Conservation (phyloP, 2,888 invertebrate species). For the Leptodirus hochenwartii region DNA sequence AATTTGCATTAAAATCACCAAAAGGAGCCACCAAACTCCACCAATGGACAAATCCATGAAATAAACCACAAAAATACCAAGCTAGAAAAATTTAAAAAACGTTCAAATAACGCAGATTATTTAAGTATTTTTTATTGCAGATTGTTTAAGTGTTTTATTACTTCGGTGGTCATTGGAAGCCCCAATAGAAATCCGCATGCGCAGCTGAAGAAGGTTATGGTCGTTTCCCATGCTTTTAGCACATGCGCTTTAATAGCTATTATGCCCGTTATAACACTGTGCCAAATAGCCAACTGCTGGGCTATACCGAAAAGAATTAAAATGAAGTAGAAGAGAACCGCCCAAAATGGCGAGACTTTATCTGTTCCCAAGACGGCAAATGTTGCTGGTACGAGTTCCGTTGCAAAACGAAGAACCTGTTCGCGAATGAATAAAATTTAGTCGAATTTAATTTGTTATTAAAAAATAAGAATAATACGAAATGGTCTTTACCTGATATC, state of each 20-base stretch:
- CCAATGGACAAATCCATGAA: conserved; percentile 71
- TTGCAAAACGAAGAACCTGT: conserved; percentile 56
- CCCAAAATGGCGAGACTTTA: conserved; percentile 73
- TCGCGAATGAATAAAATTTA: background rate
- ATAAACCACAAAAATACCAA: conserved; percentile 66
- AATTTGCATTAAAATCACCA: conserved; percentile 56
- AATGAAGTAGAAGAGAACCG: conserved; percentile 68
- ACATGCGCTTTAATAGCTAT: conserved; percentile 58
- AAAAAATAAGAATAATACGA: conserved; percentile 1
- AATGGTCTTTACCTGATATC: conserved; percentile 53
- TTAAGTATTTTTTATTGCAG: conserved; percentile 3
- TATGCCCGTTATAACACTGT: conserved; percentile 72
- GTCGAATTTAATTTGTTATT: too few species aligned
- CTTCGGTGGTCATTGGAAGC: conserved; percentile 69
- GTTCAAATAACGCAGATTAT: conserved; percentile 4
- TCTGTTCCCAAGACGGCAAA: conserved; percentile 57
- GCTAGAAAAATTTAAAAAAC: conserved; percentile 29
- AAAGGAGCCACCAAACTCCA: conserved; percentile 75
- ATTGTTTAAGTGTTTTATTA: background rate
- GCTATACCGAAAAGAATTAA: conserved; percentile 75
- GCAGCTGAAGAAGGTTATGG: conserved; percentile 68
- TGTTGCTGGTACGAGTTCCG: conserved; percentile 80
- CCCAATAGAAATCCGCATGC: conserved; percentile 66
- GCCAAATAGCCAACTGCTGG: conserved; percentile 81
- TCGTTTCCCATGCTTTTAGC: conserved; percentile 61